Evolutionary conservation across 2,888 invertebrate genomes (phyloP).

Genomic region (Drosophila rellima): DNA sequence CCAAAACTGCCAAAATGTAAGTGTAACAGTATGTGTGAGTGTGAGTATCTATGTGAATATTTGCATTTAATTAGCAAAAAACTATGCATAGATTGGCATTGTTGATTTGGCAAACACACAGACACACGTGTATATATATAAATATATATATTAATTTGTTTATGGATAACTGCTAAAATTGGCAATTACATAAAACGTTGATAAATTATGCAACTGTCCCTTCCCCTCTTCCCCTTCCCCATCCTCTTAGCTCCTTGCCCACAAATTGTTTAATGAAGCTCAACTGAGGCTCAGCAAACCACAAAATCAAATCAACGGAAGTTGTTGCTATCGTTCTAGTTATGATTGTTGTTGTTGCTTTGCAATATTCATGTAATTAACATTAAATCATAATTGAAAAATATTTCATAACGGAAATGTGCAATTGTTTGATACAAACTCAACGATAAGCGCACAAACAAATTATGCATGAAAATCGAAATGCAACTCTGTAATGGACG

Average conservation of each 20-base stretch:
- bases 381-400: conserved; percentile 74
- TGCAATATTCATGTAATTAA: conserved; percentile 75
- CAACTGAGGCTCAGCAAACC: conserved; percentile 54
- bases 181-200: conserved; percentile 73
- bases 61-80: conserved; percentile 80
- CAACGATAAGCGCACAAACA: conserved; percentile 40
- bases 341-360: conserved; percentile 31
- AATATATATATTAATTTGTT: conserved; percentile 58
- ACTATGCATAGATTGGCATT: conserved; percentile 63
- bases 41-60: conserved; percentile 42
- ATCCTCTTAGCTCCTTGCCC: neutral
- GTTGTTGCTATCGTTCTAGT: conserved; percentile 47
- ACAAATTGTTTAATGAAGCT: conserved; percentile 72
- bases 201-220: conserved; percentile 69
- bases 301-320: conserved; percentile 79
- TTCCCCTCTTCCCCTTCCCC: neutral
- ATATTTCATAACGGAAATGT: conserved; percentile 61
- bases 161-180: conserved; percentile 67
- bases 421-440: conserved; percentile 57
- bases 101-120: conserved; percentile 51
- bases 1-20: conserved; percentile 20
- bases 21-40: conserved; percentile 19
- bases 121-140: neutral
- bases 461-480: conserved; percentile 44
- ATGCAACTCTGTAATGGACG: conserved; percentile 22